A percentile compares a stretch with the other conserved stretches of the same genome.
phyloP scores from a whole-genome alignment of 2,797 vertebrate genomes.

The Sarcoramphus papa region DNA sequence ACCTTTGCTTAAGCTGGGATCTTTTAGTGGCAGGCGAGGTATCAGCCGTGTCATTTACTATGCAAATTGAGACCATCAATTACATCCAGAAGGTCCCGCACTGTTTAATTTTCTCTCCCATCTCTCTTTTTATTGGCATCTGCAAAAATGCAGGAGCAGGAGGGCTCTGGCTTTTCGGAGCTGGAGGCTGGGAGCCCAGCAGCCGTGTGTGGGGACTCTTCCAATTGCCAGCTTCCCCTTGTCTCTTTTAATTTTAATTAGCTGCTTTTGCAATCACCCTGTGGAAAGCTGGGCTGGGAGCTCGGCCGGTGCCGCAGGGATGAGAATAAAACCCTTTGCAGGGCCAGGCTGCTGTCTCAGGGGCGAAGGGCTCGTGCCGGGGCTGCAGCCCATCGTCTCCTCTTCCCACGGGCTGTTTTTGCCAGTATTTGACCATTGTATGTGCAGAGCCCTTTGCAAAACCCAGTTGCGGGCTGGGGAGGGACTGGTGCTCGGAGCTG shows the following conservation, averaged over 20 bases:
- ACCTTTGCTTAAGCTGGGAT: slow-evolving; percentile 53
- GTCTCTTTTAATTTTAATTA: slow-evolving; percentile 42
- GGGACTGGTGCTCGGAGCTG: not conserved
- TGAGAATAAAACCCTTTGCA: not conserved
- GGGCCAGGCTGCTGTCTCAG: not conserved
- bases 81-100: slow-evolving; percentile 35
- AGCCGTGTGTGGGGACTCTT: not conserved
- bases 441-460: not conserved
- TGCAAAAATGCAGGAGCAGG: not conserved
- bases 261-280: not conserved
- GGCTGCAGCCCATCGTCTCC: not conserved
- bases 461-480: not conserved
- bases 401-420: not conserved
- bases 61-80: slow-evolving; percentile 64
- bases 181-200: not conserved
- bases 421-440: not conserved
- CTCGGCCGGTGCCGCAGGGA: not conserved
- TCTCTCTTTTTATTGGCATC: slow-evolving; percentile 27
- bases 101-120: slow-evolving; percentile 44
- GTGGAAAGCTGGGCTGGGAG: not conserved
- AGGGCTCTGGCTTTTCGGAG: not conserved
- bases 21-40: slow-evolving; percentile 38
- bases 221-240: not conserved
- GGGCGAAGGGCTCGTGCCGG: fast-evolving
- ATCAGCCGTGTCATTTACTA: slow-evolving; percentile 58